Conservation (phyloP, 37 sponge, comb jelly and placozoan species). For the Chondrilla cf. caribensis region DNA sequence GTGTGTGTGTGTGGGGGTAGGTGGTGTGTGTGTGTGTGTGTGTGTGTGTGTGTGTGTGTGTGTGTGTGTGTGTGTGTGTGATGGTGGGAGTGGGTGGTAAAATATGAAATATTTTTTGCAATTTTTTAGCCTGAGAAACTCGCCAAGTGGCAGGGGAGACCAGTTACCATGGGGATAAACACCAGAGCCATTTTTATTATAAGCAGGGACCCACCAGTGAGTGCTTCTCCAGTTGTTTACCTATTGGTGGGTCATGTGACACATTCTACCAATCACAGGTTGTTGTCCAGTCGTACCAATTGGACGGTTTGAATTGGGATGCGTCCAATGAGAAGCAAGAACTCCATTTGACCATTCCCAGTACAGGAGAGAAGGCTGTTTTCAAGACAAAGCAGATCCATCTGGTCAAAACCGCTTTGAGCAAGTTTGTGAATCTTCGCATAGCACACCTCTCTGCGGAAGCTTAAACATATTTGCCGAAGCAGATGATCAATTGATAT, state of each 20-base stretch:
- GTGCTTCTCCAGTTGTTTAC: not conserved
- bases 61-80: not conserved
- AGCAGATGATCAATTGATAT: too few relatives aligned
- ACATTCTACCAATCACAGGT: not conserved
- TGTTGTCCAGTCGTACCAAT: conserved; percentile 15
- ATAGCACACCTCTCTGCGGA: not conserved
- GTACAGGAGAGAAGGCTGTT: conserved; percentile 6
- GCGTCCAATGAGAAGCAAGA: conserved; percentile 39
- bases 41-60: not conserved
- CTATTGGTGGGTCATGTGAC: too few relatives aligned
- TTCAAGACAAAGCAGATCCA: conserved; percentile 16
- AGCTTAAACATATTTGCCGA: too few relatives aligned
- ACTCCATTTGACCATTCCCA: conserved; percentile 23
- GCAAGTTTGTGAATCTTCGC: conserved; percentile 1
- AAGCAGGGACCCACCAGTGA: conserved; percentile 1
- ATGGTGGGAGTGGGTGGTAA: not conserved
- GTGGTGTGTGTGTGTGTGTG: not conserved
- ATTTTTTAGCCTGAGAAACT: not conserved
- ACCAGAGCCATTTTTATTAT: conserved; percentile 1
- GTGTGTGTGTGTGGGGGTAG: not conserved
- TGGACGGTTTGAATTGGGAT: conserved; percentile 61
- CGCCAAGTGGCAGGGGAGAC: not conserved
- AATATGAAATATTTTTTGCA: not conserved
- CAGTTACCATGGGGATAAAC: conserved; percentile 14
- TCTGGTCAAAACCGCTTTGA: not conserved